Evolutionary conservation across 2,113 vertebrate genomes (phyloP).

Genomic region (Bambusicola thoracicus): DNA sequence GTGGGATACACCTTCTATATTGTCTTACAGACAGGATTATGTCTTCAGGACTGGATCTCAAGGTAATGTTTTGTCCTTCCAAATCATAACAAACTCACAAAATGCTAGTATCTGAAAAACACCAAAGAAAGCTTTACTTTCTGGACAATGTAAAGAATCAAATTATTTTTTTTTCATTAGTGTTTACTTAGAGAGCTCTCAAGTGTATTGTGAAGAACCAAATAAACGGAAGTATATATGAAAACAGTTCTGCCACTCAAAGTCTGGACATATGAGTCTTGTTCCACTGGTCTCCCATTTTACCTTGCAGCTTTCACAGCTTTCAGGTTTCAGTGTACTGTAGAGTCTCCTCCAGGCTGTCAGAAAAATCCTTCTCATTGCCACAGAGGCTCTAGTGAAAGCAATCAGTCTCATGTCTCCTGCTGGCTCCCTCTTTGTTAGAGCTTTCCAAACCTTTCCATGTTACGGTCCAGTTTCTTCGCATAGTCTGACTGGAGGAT

Average conservation of each 20-base stretch:
- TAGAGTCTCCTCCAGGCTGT: neutral
- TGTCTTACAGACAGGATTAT: neutral
- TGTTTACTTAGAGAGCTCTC: neutral
- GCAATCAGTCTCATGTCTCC: neutral
- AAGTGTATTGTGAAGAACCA: neutral
- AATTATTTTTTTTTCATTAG: neutral
- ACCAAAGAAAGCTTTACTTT: neutral
- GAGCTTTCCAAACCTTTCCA: neutral
- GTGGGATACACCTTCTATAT: neutral
- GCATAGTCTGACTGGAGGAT: neutral
- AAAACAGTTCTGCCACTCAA: neutral
- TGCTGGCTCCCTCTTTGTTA: neutral
- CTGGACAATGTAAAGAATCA: neutral
- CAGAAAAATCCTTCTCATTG: neutral
- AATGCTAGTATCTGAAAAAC: neutral
- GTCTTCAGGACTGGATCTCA: neutral
- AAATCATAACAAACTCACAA: neutral
- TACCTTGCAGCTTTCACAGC: neutral
- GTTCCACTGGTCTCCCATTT: neutral
- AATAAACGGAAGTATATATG: neutral
- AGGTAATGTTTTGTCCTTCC: neutral
- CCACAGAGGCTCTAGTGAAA: neutral
- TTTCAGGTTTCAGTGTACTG: neutral
- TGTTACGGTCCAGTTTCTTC: neutral
- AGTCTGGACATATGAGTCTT: neutral